Base-by-base conservation (phyloP, 2,888 invertebrate species). In the Balanococcus diminutus region DNA sequence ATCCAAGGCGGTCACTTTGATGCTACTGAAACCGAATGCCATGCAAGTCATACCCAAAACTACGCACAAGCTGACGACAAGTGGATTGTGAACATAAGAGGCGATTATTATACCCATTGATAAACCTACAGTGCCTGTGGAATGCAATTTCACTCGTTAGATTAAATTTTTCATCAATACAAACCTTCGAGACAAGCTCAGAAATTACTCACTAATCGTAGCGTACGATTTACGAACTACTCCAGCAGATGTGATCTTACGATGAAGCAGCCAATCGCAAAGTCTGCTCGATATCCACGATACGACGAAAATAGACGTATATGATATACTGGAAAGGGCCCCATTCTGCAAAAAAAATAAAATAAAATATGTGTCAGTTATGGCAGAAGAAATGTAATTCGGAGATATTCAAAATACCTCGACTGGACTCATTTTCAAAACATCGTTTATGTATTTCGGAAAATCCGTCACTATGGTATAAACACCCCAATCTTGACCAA, bases 381-480 rank as follows among this genome's bases (percentile, higher is more conserved):
- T 36, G 36, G 36, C 36, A 36, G 36, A 36, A 36, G 36, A 36
- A 36, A 36, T 36, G 36, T 4, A 36, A 36, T 36, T 36, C 36
- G 36, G 14, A 42, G 14, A 11, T 42, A 11, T 42, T 42, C 36
- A n/a, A n/a, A 2, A 0, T 88, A 89, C 89, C 87, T 92, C 90
- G 88, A 92, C 91, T 84, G 94, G 92, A 89, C 93, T 92, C 89
- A 93, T 93, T 88, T 93, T 92, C 81, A 94, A 89, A 2, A 94
- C 92, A 86, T 93, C 93, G 67, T 92, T 93, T 92, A 94, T 93
- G 89, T 93, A 94, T 88, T 93, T 93, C 0, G 94, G 94, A 9
- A 94, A 90, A 88, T 94, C 94, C 0, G 93, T 93, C 31, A 94
- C 92, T 92, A 94, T 93, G 14, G 93, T 94, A 89, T 93, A 94